Evolutionary conservation across 2,113 vertebrate genomes (phyloP), one percentile per base, ranked within the genome.

Genomic region (Periophthalmodon schlosseri): DNA sequence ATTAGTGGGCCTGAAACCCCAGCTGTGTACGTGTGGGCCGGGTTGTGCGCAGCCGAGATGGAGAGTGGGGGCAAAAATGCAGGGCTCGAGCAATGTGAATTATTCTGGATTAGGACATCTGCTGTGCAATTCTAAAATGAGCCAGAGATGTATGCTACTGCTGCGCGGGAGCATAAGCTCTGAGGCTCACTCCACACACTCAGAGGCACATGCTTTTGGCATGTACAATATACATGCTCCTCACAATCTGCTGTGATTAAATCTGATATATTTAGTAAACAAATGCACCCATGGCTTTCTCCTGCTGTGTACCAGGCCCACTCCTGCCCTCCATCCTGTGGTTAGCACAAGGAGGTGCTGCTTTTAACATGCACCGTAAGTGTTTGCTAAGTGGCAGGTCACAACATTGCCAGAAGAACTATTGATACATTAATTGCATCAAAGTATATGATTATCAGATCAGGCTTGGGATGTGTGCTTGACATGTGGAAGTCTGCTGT

Each of bases 81-180:
- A 84, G 80, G 84, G 87, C 91, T 91, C 13, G 78, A 87, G 92
- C 89, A 85, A 91, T 90, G 87, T 92, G 89, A 92, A 93, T 93
- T 91, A 92, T 90, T 89, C 83, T 93, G 93, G 92, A 94, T 94
- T 93, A 94, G 92, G 87, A 92, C 91, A 94, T 93, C 93, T 93
- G 91, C 89, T 92, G 83, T 89, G 86, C 86, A 87, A 88, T 93
- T 91, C 88, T 81, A 84, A 92, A 91, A 91, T 88, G 76, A 90
- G 78, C 66, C 57, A 74, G 81, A 89, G 86, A 90, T 89, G 34
- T 78, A 85, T 79, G 81, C 81, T 34, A 67, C 23, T 50, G 72
- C 60, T 28, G 57, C 54, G 39, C 44, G 70, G 52, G 61, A 78
- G 28, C 65, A 16, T 70, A 60, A 72, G 66, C 34, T 73, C 2